Evolutionary conservation across 2,888 invertebrate species (phyloP), one percentile per base, ranked within the genome.

Genomic region (Plagiodera versicolora): DNA sequence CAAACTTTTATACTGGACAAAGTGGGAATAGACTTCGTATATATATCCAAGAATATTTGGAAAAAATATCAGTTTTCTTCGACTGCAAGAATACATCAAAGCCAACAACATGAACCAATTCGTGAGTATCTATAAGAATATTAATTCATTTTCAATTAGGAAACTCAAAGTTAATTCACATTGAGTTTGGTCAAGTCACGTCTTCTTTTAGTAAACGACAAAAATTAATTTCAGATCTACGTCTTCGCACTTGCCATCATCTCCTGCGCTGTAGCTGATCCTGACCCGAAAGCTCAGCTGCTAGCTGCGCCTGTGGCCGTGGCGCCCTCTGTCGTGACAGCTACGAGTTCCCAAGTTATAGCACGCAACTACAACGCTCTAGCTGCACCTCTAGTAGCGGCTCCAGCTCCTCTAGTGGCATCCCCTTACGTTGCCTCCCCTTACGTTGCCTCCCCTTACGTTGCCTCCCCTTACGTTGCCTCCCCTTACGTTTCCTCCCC

Each of bases 311-410:
- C 75, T 4, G 69, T 70, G 14, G 70, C 69, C 4, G 72, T 75
- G 11, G 74, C 76, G 39, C 75, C 76, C 20, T 73, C 75, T 24
- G 67, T 86, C 66, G 86, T 87, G 10, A 88, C 88, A 0, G 85
- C 88, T 1, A 83, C 85, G 70, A 87, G 88, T 78, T 85, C 86
- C 11, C 87, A 88, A 76, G 52, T 52, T 9, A 32, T 52, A 10
- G 35, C 52, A 1, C 39, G 39, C 14, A 52, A 52, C 52, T 52
- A 14, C 20, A 52, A 52, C 39, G 52, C 52, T 4, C 20, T 52
- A 14, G 52, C 44, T n/a, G 84, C 84, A 1, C 76, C 86, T 9
- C 84, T 84, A 9, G 81, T 86, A 35, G 71, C 73, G 9, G 46
- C 72, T 6, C 67, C 66, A 19, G 63, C 68, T 32, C 68, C 73